A percentile compares a stretch with the other conserved stretches of the same genome.
Conservation (phyloP, 1,140 invertebrate species). For the Neomicropteryx cornuta region DNA sequence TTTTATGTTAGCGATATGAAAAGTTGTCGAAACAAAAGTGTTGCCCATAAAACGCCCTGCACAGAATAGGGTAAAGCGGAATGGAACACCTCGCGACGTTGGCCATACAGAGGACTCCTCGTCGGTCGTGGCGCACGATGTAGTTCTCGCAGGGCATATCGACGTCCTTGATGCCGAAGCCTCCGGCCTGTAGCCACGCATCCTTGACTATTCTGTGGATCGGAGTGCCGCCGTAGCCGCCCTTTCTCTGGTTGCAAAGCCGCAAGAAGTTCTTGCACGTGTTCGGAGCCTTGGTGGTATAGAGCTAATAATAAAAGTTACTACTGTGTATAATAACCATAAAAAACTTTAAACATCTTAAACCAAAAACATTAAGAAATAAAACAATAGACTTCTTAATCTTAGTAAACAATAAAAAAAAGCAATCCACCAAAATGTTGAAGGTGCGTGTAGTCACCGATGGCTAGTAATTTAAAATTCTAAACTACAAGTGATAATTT, state of each 20-base stretch:
- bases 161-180: conserved; percentile 25
- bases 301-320: conserved; percentile 33
- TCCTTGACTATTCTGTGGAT: conserved; percentile 39
- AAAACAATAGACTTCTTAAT: too few species aligned
- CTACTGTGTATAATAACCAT: too few species aligned
- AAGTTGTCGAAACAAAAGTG: too few species aligned
- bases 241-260: conserved; percentile 24
- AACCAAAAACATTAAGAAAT: too few species aligned
- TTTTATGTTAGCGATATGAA: too few species aligned
- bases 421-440: neutral
- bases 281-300: conserved; percentile 36
- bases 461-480: conserved; percentile 1
- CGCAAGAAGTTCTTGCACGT: conserved; percentile 38
- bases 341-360: too few species aligned
- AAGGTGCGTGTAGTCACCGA: neutral
- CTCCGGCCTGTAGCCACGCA: conserved; percentile 42
- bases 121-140: conserved; percentile 38
- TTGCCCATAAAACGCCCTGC: too few species aligned
- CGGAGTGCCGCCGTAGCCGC: conserved; percentile 32
- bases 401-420: neutral
- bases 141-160: conserved; percentile 41
- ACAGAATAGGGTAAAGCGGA: too few species aligned
- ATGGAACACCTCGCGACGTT: conserved; percentile 39
- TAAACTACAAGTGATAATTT: too few species aligned
- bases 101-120: conserved; percentile 41